Base-by-base conservation (phyloP, 1,140 invertebrate genomes). In the Nebria ingens region DNA sequence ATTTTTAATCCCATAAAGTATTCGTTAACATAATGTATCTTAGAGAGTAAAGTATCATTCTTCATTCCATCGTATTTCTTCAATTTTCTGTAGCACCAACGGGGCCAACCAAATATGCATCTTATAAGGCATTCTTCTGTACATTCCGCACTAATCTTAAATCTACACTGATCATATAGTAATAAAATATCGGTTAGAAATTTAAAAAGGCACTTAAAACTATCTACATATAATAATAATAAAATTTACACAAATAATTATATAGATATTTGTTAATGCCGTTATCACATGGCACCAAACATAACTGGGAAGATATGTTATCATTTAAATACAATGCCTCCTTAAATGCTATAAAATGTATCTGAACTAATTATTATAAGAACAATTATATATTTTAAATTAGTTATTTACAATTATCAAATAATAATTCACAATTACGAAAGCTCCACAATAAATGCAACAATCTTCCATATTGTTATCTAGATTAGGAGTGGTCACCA, bases 401-500 rank as follows among this genome's bases (percentile, higher is more conserved):
- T 6, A 11, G 40, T 45, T 45, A 45, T 45, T 45, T 45, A 45
- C 40, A 45, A 45, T 45, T 11, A 9, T 45, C 9, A 17, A 17
- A 34, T 34, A n/a, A 34, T 11, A 45, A 45, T 45, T 11, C 40
- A 45, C 40, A 45, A 45, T 45, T 12, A 12, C 40, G 40, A 45
- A 45, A 45, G 40, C 40, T 45, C 15, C 40, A 11, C 15, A 11
- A 17, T 12, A 45, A 9, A 45, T 45, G 40, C 17, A 45, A 12
- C 6, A 17, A 17, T 11, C 40, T 11, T 45, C 40, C 4, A 11
- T 17, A 45, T 45, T 45, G 9, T 12, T 45, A 12, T 9, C 40
- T 45, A 45, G 15, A 45, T 45, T 45, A 45, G 6, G 25, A 34
- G 25, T 34, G 25, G 40, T 53, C 22, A 53, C 52, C 52, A 53